A percentile compares a stretch with the other conserved stretches of the same genome.
phyloP scores from a whole-genome alignment of 2,797 vertebrate genomes.

The Astyanax mexicanus region DNA sequence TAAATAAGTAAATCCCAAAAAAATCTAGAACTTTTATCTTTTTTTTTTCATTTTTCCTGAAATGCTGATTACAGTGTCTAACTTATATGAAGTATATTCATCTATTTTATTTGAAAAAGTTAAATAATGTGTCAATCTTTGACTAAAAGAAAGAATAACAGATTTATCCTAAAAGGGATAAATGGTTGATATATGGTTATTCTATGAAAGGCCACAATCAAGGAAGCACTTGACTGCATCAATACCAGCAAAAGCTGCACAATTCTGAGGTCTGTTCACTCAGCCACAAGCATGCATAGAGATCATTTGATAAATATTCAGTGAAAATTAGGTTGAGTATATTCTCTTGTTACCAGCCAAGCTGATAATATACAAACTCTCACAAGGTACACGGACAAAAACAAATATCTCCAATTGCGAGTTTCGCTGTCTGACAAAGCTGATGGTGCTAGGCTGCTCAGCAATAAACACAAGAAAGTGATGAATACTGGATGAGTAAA shows the following conservation, averaged over 20 bases:
- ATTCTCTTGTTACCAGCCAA: slow-evolving; percentile 9
- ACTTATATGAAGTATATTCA: too few relatives aligned
- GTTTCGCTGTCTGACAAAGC: slow-evolving; percentile 40
- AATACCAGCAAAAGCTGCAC: slow-evolving; percentile 4
- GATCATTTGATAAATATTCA: slow-evolving; percentile 18
- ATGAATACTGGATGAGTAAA: slow-evolving; percentile 52
- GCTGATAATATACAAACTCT: slow-evolving; percentile 20
- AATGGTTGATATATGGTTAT: too few relatives aligned
- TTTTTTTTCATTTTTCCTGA: too few relatives aligned
- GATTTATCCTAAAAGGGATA: too few relatives aligned
- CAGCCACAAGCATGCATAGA: background rate
- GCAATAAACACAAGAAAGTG: slow-evolving; percentile 50
- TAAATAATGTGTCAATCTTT: too few relatives aligned
- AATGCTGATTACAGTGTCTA: too few relatives aligned
- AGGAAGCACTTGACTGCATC: background rate
- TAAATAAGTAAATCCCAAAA: too few relatives aligned
- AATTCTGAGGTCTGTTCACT: background rate
- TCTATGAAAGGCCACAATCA: too few relatives aligned
- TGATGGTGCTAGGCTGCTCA: slow-evolving; percentile 13
- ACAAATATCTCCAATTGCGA: slow-evolving; percentile 37
- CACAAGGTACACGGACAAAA: slow-evolving; percentile 30
- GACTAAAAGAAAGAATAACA: too few relatives aligned
- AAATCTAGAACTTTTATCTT: too few relatives aligned
- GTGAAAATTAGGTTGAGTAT: slow-evolving; percentile 22
- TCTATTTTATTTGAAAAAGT: too few relatives aligned